These are phyloP conservation scores for Enteromius thamalakanensis DNA, from an alignment of 2,797 vertebrate genomes.

Conservation along the genomic window DNA sequence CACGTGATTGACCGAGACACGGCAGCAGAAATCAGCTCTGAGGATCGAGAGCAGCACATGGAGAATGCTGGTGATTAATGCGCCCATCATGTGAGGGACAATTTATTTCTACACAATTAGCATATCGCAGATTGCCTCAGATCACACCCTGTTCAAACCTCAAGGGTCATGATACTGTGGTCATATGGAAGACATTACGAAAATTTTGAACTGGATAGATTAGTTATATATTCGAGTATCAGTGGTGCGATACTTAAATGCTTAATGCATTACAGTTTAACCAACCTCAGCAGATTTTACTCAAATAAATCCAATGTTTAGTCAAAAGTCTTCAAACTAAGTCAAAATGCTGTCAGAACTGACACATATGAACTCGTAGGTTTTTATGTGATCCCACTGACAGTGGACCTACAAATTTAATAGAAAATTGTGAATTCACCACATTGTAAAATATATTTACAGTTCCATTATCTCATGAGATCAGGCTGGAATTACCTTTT, in stretches of 20 bases:
- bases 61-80: conserved; percentile 75
- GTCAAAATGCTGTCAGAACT: no score
- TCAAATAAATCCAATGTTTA: no score
- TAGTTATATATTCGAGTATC: no score
- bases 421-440: background rate
- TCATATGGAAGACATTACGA: conserved; percentile 9
- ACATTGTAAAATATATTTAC: background rate
- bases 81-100: conserved; percentile 68
- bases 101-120: conserved; percentile 71
- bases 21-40: conserved; percentile 76
- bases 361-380: background rate
- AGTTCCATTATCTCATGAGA: background rate
- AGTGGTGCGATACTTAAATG: no score
- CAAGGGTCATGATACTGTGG: conserved; percentile 12
- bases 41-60: conserved; percentile 71
- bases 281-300: no score
- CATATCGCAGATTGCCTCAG: conserved; percentile 58
- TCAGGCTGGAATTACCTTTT: background rate
- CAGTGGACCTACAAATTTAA: background rate
- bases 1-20: conserved; percentile 71
- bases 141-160: conserved; percentile 65
- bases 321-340: no score
- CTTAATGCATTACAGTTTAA: no score
- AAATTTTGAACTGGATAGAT: background rate
- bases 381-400: background rate